Percentiles rank a stretch among this genome's conserved stretches.
Conservation (phyloP, 2,888 invertebrate genomes). For the Drosophila yooni region DNA sequence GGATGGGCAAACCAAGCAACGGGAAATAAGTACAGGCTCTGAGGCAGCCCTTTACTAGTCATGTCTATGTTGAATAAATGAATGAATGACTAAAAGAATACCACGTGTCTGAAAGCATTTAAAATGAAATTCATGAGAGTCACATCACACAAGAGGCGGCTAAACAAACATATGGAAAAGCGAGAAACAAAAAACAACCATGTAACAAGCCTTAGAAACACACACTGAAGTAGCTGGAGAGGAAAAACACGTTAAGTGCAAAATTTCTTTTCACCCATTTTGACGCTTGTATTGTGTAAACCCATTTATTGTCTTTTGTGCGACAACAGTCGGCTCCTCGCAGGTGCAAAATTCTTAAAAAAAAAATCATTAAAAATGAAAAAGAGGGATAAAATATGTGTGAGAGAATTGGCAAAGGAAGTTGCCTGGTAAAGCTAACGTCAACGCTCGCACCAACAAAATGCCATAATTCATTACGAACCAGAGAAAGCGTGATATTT, state of each 20-base stretch:
- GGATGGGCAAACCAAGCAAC: constrained; percentile 21
- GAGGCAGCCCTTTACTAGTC: constrained; percentile 35
- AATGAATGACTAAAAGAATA: constrained; percentile 61
- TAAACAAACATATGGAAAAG: constrained; percentile 58
- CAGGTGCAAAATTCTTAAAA: constrained; percentile 66
- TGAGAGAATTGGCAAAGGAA: constrained; percentile 38
- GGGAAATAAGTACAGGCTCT: constrained; percentile 23
- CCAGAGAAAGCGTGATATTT: constrained; percentile 63
- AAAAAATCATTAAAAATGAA: constrained; percentile 49
- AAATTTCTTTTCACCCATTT: constrained; percentile 79
- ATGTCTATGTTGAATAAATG: constrained; percentile 57
- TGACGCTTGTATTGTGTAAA: constrained; percentile 63
- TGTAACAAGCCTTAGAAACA: constrained; percentile 55
- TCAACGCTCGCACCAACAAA: constrained; percentile 45
- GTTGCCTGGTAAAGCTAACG: constrained; percentile 55
- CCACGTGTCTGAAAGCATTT: constrained; percentile 55
- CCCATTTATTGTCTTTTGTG: constrained; percentile 41
- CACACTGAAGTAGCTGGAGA: constrained; percentile 54
- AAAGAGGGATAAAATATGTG: constrained; percentile 16
- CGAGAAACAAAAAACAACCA: constrained; percentile 31
- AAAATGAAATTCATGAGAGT: constrained; percentile 60
- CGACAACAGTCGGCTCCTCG: constrained; percentile 33
- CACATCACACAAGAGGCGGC: constrained; percentile 65
- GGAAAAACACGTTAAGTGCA: constrained; percentile 77
- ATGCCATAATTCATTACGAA: constrained; percentile 81